A percentile compares a stretch with the other conserved stretches of the same genome.
Conservation (phyloP, 2,113 vertebrate species). For the Scortum barcoo region DNA sequence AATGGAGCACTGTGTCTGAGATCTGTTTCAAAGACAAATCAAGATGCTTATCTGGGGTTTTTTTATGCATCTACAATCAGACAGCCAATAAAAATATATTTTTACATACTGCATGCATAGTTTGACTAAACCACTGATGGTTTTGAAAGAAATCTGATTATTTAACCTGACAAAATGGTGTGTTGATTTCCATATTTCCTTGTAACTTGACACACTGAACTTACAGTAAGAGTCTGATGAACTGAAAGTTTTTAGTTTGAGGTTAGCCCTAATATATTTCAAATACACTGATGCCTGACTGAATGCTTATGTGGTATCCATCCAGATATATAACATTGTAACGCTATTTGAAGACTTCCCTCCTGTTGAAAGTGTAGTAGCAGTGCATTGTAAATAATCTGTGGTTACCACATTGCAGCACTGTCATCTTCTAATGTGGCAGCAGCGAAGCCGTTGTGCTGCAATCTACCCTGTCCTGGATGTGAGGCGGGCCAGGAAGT, state of each 20-base stretch:
- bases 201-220: slow-evolving; percentile 56
- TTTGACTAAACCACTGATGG: slow-evolving; percentile 53
- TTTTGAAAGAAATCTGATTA: slow-evolving; percentile 76
- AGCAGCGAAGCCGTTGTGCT: slow-evolving; percentile 1
- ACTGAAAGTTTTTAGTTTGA: slow-evolving; percentile 48
- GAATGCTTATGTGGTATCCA: slow-evolving; percentile 52
- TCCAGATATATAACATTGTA: slow-evolving; percentile 50
- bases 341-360: slow-evolving; percentile 37
- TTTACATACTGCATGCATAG: slow-evolving; percentile 60
- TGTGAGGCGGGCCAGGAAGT: slow-evolving; percentile 22
- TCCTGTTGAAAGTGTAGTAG: slow-evolving; percentile 39
- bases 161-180: slow-evolving; percentile 71
- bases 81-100: slow-evolving; percentile 71
- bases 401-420: slow-evolving; percentile 19
- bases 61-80: slow-evolving; percentile 54
- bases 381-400: slow-evolving; percentile 46
- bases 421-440: slow-evolving; percentile 49
- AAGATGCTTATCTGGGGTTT: slow-evolving; percentile 78
- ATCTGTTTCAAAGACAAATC: slow-evolving; percentile 75
- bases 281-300: slow-evolving; percentile 38
- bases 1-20: slow-evolving; percentile 25
- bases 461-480: slow-evolving; percentile 13
- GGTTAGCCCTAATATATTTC: slow-evolving; percentile 30
- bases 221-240: slow-evolving; percentile 40
- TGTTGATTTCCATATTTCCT: slow-evolving; percentile 62